Base-by-base conservation (phyloP, 2,797 vertebrate genomes). In the Gymnocypris eckloni region DNA sequence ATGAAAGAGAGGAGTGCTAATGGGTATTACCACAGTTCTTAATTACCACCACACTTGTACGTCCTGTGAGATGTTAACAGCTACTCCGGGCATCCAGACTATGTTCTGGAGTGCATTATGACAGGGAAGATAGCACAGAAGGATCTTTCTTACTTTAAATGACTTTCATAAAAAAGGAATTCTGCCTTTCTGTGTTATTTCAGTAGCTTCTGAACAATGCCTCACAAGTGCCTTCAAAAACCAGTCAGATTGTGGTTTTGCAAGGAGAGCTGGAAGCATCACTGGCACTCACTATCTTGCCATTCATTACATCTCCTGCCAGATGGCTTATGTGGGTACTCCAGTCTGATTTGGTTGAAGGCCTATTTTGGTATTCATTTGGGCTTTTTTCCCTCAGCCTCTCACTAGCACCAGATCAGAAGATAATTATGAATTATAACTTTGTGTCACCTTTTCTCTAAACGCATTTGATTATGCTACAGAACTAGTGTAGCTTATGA, bases 1-100 rank as follows among this genome's bases (percentile, higher is more conserved):
- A 84, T 79, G 56, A 83, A 76, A 76, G 56, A 52, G 20, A 11
- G 64, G 13, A 76, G 82, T 66, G 56, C 82, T 76, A 66, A 83
- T 76, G 43, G 20, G 8, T 76, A 66, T 83, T 76, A 66, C 56
- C 43, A 83, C 43, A 0, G 70, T 76, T 22, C 43, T 43, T 83
- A 76, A 76, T 83, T 66, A 41, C 45, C 22, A n/a, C 56, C 71
- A 76, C 71, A 76, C 71, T 64, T 83, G 33, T 50, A 2, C 64
- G 28, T 77, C 33, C 72, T 76, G 66, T 11, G 59, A 77, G 59
- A 50, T 76, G 56, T 48, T 48, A 75, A 72, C n/a, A 82, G 41
- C 70, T 33, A 61, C 25, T 64, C 25, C 16, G 8, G 56, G 52
- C 41, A 37, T 59, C n/a, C 15, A 82, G 37, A 43, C 66, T 71